Conservation (phyloP, 2,113 vertebrate genomes). For the Callipepla californica region DNA sequence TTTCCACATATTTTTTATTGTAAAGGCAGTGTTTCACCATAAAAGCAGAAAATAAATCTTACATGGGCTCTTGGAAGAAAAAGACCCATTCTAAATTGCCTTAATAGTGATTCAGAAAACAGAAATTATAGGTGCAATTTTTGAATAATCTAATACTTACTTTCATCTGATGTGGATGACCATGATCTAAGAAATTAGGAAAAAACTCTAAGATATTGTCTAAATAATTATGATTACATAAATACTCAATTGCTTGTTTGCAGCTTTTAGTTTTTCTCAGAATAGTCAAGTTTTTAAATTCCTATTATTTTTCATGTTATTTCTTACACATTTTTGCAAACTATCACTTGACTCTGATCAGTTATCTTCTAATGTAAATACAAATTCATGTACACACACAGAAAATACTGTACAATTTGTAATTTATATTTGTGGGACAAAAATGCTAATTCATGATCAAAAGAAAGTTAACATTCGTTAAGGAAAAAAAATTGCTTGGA, state of each 20-base stretch:
- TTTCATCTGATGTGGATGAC: not conserved
- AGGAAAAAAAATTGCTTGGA: not conserved
- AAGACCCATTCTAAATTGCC: not conserved
- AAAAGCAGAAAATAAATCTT: not conserved
- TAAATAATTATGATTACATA: not conserved
- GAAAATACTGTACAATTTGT: not conserved
- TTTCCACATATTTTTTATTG: not conserved
- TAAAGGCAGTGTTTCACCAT: not conserved
- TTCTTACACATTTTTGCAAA: not conserved
- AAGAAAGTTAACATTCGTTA: not conserved
- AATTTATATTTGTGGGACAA: not conserved
- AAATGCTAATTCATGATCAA: not conserved
- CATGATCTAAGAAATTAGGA: not conserved
- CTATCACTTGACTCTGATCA: not conserved
- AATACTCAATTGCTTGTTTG: not conserved
- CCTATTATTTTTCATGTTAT: not conserved
- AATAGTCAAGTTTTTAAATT: not conserved
- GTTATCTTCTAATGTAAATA: not conserved
- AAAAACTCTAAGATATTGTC: not conserved
- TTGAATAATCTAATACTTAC: not conserved
- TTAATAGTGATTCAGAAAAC: not conserved
- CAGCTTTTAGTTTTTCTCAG: not conserved
- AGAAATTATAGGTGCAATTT: not conserved
- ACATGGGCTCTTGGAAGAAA: not conserved
- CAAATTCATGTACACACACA: not conserved